These are phyloP conservation scores for Philereme vetulata DNA, from an alignment of 2,888 invertebrate genomes.

Conservation along the genomic window DNA sequence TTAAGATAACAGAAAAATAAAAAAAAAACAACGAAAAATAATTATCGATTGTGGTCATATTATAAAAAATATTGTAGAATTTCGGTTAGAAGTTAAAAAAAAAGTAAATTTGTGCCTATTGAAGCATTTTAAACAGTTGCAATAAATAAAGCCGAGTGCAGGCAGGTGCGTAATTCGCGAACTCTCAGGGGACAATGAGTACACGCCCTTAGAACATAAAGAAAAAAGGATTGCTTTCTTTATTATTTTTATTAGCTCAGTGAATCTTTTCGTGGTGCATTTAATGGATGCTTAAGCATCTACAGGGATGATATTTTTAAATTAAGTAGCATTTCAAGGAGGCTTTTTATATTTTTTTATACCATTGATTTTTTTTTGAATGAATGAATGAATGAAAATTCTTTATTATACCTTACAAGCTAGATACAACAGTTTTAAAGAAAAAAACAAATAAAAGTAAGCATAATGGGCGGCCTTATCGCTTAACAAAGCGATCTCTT, in stretches of 20 bases:
- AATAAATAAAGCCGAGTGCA: slow-evolving; percentile 68
- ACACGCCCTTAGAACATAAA: slow-evolving; percentile 63
- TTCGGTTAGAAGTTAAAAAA: not conserved
- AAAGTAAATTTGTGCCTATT: slow-evolving; percentile 51
- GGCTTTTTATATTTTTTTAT: not conserved
- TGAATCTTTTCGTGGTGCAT: slow-evolving; percentile 56
- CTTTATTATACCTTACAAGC: too few species aligned
- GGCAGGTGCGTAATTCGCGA: slow-evolving; percentile 65
- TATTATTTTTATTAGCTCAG: slow-evolving; percentile 75
- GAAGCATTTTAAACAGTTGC: slow-evolving; percentile 60
- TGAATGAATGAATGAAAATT: too few species aligned
- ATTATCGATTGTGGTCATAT: too few species aligned
- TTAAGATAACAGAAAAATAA: too few species aligned
- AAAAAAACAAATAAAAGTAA: too few species aligned
- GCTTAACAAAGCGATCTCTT: too few species aligned
- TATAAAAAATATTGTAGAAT: too few species aligned
- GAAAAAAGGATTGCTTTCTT: slow-evolving; percentile 75
- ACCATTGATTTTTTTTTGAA: too few species aligned
- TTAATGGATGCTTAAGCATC: slow-evolving; percentile 39
- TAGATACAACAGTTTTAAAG: too few species aligned
- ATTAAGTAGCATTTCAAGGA: too few species aligned
- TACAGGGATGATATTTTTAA: slow-evolving; percentile 44
- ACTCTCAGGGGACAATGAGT: slow-evolving; percentile 64
- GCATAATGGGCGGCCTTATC: too few species aligned
- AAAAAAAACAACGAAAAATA: too few species aligned